phyloP scores from a whole-genome alignment of 2,113 vertebrate species.

The Muntiacus muntjak region DNA sequence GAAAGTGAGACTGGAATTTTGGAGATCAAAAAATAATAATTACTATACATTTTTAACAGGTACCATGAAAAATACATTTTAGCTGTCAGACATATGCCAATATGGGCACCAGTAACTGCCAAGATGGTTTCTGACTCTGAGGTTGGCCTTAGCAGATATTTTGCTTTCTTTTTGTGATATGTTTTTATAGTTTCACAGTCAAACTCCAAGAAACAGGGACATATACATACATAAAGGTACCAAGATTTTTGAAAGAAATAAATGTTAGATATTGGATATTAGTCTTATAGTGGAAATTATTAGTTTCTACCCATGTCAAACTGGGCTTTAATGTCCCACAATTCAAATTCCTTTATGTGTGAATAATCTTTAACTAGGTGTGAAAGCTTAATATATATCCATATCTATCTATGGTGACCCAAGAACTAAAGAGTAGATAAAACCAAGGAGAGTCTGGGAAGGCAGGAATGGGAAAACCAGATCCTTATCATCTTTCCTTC shows the following conservation, averaged over 20 bases:
- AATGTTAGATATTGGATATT: background rate
- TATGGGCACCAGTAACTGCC: background rate
- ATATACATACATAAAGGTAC: accelerated
- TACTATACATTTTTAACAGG: background rate
- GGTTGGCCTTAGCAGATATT: background rate
- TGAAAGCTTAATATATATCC: background rate
- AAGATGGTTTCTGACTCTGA: background rate
- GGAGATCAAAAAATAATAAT: background rate
- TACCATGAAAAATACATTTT: background rate
- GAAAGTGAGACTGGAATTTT: background rate
- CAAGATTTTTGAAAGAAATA: background rate
- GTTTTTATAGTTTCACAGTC: background rate
- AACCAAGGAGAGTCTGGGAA: background rate
- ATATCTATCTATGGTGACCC: background rate
- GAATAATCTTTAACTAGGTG: background rate
- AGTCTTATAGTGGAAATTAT: background rate
- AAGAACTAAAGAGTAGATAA: background rate
- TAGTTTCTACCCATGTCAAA: background rate
- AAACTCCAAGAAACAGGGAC: background rate
- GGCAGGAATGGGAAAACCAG: background rate
- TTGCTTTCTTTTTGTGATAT: background rate
- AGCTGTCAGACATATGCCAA: background rate
- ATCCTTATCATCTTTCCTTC: background rate
- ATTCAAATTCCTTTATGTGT: background rate
- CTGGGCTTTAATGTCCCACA: background rate